A percentile compares a stretch with the other conserved stretches of the same genome.
phyloP scores from a whole-genome alignment of 1,140 invertebrate species.

The Trichogramma pretiosum region DNA sequence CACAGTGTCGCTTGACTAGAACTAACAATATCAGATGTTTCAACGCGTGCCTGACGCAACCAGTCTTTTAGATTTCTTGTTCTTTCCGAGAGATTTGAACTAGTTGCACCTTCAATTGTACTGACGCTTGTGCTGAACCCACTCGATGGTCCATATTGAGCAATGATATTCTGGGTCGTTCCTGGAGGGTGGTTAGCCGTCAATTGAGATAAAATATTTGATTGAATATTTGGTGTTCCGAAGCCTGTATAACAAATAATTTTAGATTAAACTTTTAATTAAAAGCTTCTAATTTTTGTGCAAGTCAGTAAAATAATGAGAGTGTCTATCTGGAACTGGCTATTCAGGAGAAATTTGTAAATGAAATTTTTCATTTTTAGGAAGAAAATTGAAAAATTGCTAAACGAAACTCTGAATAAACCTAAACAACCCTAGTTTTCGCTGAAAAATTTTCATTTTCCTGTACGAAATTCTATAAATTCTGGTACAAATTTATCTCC shows the following conservation, averaged over 20 bases:
- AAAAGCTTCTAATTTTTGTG: too few relatives aligned
- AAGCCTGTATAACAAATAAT: slow-evolving; percentile 27
- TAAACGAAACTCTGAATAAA: too few relatives aligned
- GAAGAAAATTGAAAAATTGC: too few relatives aligned
- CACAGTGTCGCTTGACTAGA: slow-evolving; percentile 41
- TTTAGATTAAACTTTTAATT: not conserved
- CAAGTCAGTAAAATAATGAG: too few relatives aligned
- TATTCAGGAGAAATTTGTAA: too few relatives aligned
- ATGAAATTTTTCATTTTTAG: too few relatives aligned
- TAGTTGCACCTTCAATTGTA: slow-evolving; percentile 39
- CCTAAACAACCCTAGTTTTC: too few relatives aligned
- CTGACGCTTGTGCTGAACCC: slow-evolving; percentile 43
- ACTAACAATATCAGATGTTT: slow-evolving; percentile 38
- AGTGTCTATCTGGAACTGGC: too few relatives aligned
- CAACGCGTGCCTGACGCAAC: slow-evolving; percentile 48
- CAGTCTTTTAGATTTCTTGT: slow-evolving; percentile 58
- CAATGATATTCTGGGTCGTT: slow-evolving; percentile 42
- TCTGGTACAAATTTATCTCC: too few relatives aligned
- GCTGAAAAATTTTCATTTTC: too few relatives aligned
- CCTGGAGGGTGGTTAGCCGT: slow-evolving; percentile 33
- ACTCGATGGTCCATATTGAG: slow-evolving; percentile 40
- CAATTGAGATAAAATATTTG: slow-evolving; percentile 41
- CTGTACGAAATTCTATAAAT: too few relatives aligned
- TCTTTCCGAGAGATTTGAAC: slow-evolving; percentile 52
- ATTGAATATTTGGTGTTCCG: slow-evolving; percentile 41